Conservation (phyloP, 1,140 invertebrate genomes). For the Rhysida immarginata region DNA sequence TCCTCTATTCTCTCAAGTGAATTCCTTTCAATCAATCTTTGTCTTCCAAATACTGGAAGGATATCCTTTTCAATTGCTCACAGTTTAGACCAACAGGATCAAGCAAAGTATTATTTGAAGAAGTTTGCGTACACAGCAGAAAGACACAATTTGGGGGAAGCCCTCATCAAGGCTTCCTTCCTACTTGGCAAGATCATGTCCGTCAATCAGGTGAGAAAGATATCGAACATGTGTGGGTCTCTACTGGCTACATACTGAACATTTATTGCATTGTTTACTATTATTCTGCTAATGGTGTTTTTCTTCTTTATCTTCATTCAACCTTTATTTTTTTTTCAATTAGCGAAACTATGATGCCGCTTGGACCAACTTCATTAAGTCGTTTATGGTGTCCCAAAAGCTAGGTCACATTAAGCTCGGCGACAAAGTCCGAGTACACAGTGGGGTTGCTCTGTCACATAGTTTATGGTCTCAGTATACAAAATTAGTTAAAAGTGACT, state of each 20-base stretch:
- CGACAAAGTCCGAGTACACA: neutral
- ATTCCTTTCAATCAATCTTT: no score
- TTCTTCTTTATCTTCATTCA: no score
- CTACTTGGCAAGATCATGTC: neutral
- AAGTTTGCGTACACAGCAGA: slow-evolving; percentile 4
- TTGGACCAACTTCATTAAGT: neutral
- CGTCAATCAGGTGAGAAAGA: neutral
- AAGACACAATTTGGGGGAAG: slow-evolving; percentile 3
- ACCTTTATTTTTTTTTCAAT: neutral
- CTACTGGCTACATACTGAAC: no score
- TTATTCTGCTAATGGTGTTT: no score
- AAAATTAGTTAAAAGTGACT: no score
- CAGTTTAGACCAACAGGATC: neutral
- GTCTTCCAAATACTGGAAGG: no score
- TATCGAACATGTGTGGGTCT: no score
- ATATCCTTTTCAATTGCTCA: no score
- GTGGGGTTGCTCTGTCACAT: neutral
- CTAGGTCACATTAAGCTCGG: neutral
- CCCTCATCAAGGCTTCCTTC: neutral
- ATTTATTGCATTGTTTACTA: no score
- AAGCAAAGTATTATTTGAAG: neutral
- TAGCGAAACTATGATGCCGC: neutral
- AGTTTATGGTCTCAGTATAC: no score
- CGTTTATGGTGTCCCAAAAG: neutral
- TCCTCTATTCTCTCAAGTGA: no score